phyloP scores from a whole-genome alignment of 2,797 vertebrate genomes.

The Menidia menidia region DNA sequence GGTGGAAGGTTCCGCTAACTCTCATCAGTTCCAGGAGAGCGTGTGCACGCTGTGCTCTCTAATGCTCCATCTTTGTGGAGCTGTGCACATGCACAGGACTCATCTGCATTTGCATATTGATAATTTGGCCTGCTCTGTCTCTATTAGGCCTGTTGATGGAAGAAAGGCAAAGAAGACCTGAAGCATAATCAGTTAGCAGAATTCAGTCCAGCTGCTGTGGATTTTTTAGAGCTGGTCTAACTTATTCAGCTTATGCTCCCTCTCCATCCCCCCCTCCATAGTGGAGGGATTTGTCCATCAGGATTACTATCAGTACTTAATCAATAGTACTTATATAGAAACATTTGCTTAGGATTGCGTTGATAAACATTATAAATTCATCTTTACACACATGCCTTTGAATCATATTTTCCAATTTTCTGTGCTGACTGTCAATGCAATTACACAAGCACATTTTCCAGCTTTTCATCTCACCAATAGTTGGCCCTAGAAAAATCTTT shows the following conservation, averaged over 20 bases:
- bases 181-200: background rate
- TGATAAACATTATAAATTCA: background rate
- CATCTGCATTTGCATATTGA: slow-evolving; percentile 22
- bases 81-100: background rate
- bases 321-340: background rate
- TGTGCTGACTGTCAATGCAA: background rate
- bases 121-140: background rate
- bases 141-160: slow-evolving; percentile 20
- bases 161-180: background rate
- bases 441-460: background rate
- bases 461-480: background rate
- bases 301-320: slow-evolving; percentile 4
- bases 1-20: background rate
- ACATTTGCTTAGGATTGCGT: background rate
- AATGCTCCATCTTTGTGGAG: background rate
- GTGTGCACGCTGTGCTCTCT: slow-evolving; percentile 5
- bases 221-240: background rate
- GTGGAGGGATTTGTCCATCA: background rate
- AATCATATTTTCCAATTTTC: background rate
- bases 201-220: slow-evolving; percentile 2
- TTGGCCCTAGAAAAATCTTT: slow-evolving; percentile 5
- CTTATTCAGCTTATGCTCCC: background rate
- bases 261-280: background rate
- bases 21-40: background rate
- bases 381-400: background rate